phyloP scores from a whole-genome alignment of 2,113 vertebrate species.

The Ceyx margarethae region DNA sequence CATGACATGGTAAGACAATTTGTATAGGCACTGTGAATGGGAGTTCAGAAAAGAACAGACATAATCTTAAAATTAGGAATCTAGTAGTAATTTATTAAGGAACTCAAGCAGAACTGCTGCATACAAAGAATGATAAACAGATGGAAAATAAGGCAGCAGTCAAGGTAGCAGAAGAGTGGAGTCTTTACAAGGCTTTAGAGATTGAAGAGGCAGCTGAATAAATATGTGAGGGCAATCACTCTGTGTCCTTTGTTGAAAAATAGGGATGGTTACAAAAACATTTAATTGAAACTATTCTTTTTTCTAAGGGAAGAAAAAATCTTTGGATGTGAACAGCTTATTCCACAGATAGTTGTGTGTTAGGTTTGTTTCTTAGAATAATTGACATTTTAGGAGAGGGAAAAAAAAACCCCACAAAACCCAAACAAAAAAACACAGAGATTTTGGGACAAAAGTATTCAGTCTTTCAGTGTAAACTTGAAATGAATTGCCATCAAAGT shows the following conservation, averaged over 20 bases:
- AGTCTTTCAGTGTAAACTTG: not conserved
- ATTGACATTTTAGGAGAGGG: not conserved
- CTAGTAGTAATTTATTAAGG: constrained; percentile 61
- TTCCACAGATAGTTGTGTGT: not conserved
- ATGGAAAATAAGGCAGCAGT: constrained; percentile 28
- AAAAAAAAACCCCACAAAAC: not conserved
- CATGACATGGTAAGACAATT: constrained; percentile 31
- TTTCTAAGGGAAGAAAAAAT: not conserved
- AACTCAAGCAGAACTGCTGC: constrained; percentile 13
- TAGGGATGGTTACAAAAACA: not conserved
- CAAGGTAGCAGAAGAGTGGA: constrained; percentile 26
- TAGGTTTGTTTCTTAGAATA: not conserved
- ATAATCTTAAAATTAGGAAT: constrained; percentile 64
- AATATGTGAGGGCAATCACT: not conserved
- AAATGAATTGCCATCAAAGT: not conserved
- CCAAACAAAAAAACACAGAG: not conserved
- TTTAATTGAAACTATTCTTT: not conserved
- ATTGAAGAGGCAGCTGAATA: constrained; percentile 28
- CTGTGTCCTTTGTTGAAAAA: not conserved
- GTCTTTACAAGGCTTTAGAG: constrained; percentile 11
- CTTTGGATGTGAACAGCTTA: not conserved
- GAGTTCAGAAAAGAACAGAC: constrained; percentile 55
- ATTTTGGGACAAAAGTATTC: not conserved
- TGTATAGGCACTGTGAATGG: constrained; percentile 28
- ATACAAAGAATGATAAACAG: constrained; percentile 43